Evolutionary conservation across 2,888 invertebrate genomes (phyloP).

Genomic region (Eumacrocentrus americanus): DNA sequence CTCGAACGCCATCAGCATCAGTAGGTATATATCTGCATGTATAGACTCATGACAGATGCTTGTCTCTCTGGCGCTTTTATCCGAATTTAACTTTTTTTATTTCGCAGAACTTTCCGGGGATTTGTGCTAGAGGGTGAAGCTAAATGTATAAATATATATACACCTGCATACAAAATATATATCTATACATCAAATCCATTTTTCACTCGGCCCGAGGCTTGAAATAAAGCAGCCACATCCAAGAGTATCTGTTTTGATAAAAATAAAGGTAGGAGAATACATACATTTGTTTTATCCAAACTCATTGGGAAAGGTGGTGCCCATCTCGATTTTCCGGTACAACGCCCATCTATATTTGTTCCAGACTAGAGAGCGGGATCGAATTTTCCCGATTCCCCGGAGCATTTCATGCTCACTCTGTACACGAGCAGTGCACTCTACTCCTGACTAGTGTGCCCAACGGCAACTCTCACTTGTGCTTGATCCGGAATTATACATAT

Average conservation of each 20-base stretch:
- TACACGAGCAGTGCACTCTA: background rate
- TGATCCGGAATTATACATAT: slow-evolving; percentile 7
- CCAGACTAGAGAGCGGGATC: slow-evolving; percentile 14
- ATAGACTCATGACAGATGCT: background rate
- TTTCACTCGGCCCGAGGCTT: too few relatives aligned
- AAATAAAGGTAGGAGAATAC: too few relatives aligned
- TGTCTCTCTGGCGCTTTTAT: background rate
- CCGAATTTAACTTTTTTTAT: background rate
- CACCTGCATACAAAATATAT: too few relatives aligned
- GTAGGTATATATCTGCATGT: background rate
- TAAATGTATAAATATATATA: too few relatives aligned
- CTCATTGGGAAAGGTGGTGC: background rate
- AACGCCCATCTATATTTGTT: slow-evolving; percentile 5
- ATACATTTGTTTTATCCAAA: too few relatives aligned
- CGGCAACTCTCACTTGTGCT: slow-evolving; percentile 2
- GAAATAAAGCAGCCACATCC: too few relatives aligned
- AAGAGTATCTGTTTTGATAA: too few relatives aligned
- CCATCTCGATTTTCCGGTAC: slow-evolving; percentile 1
- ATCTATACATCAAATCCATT: too few relatives aligned
- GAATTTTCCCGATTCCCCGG: slow-evolving; percentile 15
- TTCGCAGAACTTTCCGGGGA: background rate
- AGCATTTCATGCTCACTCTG: background rate
- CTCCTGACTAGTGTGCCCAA: slow-evolving; percentile 7
- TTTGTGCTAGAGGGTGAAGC: background rate
- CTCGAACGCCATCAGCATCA: too few relatives aligned